phyloP scores from a whole-genome alignment of 2,797 vertebrate species.

The Poeciliopsis infans region DNA sequence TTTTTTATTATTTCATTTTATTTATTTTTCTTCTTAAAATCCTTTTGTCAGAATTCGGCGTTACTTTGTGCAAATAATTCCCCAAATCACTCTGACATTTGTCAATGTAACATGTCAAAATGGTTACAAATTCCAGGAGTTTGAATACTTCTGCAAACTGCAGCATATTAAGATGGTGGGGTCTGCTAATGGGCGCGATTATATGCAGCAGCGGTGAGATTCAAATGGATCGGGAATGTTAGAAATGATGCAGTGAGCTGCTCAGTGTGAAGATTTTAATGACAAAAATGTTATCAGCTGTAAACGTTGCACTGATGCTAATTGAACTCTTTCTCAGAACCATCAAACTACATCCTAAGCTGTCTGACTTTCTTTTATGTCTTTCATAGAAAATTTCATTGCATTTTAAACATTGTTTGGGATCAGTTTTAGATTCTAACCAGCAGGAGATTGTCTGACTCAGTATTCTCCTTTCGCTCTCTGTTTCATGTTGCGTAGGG shows the following conservation, averaged over 20 bases:
- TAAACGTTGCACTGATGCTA: background rate
- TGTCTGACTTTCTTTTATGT: background rate
- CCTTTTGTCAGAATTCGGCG: background rate
- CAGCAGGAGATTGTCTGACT: background rate
- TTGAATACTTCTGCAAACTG: background rate
- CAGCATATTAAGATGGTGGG: conserved; percentile 11
- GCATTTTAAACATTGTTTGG: background rate
- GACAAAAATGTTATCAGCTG: conserved; percentile 9
- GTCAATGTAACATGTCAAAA: background rate
- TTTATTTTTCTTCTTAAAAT: no score
- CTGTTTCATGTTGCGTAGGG: conserved; percentile 77
- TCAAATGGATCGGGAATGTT: conserved; percentile 41
- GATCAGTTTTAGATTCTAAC: background rate
- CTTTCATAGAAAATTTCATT: background rate
- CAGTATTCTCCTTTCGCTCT: background rate
- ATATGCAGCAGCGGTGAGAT: conserved; percentile 19
- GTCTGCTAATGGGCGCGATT: conserved; percentile 20
- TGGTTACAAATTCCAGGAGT: background rate
- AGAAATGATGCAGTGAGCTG: conserved; percentile 11
- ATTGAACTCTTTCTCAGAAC: background rate
- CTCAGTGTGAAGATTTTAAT: conserved; percentile 20
- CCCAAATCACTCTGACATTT: background rate
- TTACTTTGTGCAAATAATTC: background rate
- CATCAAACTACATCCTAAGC: background rate
- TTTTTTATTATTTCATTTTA: background rate